Evolutionary conservation across 2,113 vertebrate genomes (phyloP).

Genomic region (Pantherophis guttatus): DNA sequence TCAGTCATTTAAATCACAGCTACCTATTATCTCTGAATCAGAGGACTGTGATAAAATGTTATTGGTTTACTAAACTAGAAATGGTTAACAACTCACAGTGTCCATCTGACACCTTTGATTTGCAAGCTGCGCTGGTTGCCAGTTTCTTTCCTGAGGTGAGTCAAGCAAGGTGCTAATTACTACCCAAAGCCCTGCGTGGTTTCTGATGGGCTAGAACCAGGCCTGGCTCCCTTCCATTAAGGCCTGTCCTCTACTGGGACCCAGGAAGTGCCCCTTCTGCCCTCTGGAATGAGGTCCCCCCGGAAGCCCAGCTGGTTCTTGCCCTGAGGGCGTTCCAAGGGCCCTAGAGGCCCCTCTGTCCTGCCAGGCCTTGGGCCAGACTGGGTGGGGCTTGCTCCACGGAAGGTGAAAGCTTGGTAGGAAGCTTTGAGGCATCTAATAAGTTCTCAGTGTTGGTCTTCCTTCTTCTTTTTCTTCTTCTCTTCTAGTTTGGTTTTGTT

Average conservation of each 20-base stretch:
- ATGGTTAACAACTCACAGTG: not conserved
- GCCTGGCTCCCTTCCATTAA: not conserved
- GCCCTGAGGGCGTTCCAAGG: not conserved
- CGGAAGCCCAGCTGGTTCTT: not conserved
- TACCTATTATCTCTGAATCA: not conserved
- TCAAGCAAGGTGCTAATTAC: not conserved
- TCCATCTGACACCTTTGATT: not conserved
- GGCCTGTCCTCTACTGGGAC: not conserved
- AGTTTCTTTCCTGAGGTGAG: not conserved
- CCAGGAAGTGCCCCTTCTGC: not conserved
- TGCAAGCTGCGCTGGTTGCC: not conserved
- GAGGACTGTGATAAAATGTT: not conserved
- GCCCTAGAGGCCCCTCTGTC: not conserved
- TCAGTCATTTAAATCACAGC: not conserved
- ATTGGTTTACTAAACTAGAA: not conserved
- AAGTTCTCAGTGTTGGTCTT: not conserved
- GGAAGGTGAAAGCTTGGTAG: not conserved
- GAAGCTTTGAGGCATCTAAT: not conserved
- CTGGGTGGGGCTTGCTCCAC: not conserved
- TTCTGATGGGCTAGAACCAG: not conserved
- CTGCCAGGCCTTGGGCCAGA: not conserved
- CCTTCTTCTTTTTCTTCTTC: not conserved
- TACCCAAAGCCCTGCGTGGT: not conserved
- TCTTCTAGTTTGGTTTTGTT: not conserved
- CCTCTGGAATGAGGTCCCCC: not conserved